Percentiles rank a stretch among this genome's conserved stretches.
Conservation (phyloP, 2,797 vertebrate species). For the Streptopelia turtur region DNA sequence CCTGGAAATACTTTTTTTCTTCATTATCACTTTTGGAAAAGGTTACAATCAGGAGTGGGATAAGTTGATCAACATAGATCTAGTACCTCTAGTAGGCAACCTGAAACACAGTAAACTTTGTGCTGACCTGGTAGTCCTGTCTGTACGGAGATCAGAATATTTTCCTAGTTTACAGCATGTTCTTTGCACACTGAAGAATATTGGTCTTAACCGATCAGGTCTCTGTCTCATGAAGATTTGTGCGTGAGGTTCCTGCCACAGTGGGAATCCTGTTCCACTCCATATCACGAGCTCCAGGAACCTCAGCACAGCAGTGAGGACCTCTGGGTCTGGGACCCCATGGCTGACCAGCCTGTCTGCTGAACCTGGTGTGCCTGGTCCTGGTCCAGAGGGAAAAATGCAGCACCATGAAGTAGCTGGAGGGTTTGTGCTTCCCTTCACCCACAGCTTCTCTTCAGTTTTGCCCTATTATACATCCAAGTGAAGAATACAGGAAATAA, state of each 20-base stretch:
- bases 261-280: background rate
- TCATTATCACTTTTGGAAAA: background rate
- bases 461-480: background rate
- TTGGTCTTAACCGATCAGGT: accelerated
- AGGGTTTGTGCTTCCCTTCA: background rate
- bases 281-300: accelerated
- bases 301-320: background rate
- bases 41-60: background rate
- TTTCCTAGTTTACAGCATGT: background rate
- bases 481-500: background rate
- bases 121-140: background rate
- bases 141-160: background rate
- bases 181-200: background rate
- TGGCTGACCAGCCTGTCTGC: background rate
- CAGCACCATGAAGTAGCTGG: accelerated
- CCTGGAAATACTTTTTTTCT: background rate
- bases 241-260: background rate
- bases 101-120: background rate
- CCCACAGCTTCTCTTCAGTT: background rate
- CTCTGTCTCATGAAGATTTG: accelerated
- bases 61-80: background rate
- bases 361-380: background rate
- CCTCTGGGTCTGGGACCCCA: background rate
- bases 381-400: background rate
- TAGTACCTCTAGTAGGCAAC: background rate